Conservation (phyloP, 92 coral and sea anemone species). For the Pocillopora meandrina region DNA sequence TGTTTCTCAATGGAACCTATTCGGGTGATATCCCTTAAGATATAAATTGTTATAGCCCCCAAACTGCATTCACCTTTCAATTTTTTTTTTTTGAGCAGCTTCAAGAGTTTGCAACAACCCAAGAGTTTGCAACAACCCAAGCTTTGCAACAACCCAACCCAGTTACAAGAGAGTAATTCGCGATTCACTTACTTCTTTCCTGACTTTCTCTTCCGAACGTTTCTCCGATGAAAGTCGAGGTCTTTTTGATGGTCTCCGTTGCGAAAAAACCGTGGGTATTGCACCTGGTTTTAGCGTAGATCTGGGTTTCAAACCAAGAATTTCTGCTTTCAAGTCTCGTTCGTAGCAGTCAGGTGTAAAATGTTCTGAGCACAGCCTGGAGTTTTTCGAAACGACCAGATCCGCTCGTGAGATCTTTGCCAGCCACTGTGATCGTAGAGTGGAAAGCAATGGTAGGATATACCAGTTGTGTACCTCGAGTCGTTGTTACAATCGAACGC, state of each 20-base stretch:
- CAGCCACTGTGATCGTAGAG: background rate
- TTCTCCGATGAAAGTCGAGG: background rate
- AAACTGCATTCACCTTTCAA: too few species aligned
- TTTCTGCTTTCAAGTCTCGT: background rate
- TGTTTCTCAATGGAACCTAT: too few species aligned
- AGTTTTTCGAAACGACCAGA: too few species aligned
- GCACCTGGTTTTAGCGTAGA: background rate
- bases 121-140: too few species aligned
- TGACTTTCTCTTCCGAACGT: background rate
- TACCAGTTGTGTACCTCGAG: background rate
- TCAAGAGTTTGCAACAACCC: too few species aligned
- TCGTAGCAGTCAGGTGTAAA: background rate
- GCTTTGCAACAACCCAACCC: too few species aligned
- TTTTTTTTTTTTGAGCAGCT: too few species aligned
- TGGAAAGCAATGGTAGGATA: constrained; percentile 7
- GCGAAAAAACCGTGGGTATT: background rate
- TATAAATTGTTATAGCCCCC: too few species aligned
- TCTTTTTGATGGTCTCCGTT: background rate
- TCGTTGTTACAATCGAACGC: background rate
- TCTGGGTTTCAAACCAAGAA: background rate
- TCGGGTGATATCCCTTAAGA: too few species aligned
- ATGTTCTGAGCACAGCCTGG: constrained; percentile 1
- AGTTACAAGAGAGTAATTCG: too few species aligned
- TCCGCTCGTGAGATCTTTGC: background rate
- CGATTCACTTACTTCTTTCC: background rate